phyloP scores from a whole-genome alignment of 2,888 invertebrate genomes.

The Chymomyza caudatula region DNA sequence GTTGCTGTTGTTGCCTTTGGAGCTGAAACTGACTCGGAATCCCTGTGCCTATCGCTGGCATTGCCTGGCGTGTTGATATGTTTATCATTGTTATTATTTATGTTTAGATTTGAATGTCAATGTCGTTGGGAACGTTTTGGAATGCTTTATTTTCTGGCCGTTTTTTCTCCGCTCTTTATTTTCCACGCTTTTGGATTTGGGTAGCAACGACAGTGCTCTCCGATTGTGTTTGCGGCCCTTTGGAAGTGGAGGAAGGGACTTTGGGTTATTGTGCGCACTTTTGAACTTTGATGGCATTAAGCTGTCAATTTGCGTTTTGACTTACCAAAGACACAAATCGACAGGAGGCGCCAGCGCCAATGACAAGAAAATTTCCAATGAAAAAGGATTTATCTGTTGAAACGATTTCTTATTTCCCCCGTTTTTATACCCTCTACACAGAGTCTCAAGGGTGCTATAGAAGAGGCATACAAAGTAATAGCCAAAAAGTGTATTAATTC shows the following conservation, averaged over 20 bases:
- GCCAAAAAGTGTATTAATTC: no score
- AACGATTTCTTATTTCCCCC: slow-evolving; percentile 2
- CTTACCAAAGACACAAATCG: slow-evolving; percentile 46
- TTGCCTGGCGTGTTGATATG: slow-evolving; percentile 65
- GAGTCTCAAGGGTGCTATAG: no score
- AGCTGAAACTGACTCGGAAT: background rate
- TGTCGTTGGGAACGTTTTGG: slow-evolving; percentile 45
- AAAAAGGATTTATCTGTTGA: slow-evolving; percentile 43
- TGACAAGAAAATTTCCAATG: slow-evolving; percentile 28
- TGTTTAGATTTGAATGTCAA: slow-evolving; percentile 74
- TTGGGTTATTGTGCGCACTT: slow-evolving; percentile 2
- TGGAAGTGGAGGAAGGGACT: background rate
- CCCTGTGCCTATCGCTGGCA: slow-evolving; percentile 7
- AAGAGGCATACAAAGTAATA: no score
- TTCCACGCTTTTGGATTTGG: slow-evolving; percentile 4
- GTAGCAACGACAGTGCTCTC: slow-evolving; percentile 24
- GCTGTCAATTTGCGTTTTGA: slow-evolving; percentile 69
- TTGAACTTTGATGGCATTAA: slow-evolving; percentile 73
- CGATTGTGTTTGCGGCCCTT: slow-evolving; percentile 7
- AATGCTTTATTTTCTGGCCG: background rate
- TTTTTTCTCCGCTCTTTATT: background rate
- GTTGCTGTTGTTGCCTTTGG: background rate
- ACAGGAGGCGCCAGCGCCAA: slow-evolving; percentile 11
- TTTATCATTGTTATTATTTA: slow-evolving; percentile 74
- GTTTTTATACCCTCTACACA: background rate